Percentiles rank a stretch among this genome's conserved stretches.
Evolutionary conservation across 2,797 vertebrate species (phyloP).

Genomic region (Galago senegalensis): DNA sequence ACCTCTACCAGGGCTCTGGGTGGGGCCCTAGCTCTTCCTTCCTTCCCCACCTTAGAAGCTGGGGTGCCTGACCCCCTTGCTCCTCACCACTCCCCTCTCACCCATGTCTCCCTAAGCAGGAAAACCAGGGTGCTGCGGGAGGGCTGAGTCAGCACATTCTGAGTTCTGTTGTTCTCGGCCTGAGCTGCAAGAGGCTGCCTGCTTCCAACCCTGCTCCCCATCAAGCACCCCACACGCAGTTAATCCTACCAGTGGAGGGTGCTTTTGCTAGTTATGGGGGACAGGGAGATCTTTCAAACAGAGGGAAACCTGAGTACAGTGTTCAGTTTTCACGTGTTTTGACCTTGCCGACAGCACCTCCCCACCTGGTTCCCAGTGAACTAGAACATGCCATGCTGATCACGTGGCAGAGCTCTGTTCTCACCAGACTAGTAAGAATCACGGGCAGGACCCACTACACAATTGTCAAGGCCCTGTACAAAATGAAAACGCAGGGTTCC

Average conservation of each 20-base stretch:
- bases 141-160: not conserved
- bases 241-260: not conserved
- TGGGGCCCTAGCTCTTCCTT: not conserved
- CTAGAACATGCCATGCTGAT: not conserved
- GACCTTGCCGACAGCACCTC: not conserved
- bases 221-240: not conserved
- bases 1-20: not conserved
- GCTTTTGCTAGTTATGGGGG: not conserved
- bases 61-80: not conserved
- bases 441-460: not conserved
- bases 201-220: not conserved
- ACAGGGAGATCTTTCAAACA: not conserved
- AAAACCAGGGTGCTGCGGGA: not conserved
- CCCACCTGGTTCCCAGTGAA: not conserved
- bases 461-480: not conserved
- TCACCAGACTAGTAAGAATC: not conserved
- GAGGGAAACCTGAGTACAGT: not conserved
- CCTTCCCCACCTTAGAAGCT: not conserved
- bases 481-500: not conserved
- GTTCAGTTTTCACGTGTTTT: not conserved
- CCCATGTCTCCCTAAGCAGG: not conserved
- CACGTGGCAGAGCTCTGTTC: not conserved
- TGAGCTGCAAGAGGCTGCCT: not conserved
- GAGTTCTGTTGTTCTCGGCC: not conserved
- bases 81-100: not conserved